Conservation (phyloP, 2,797 vertebrate species). For the Cyclura pinguis region DNA sequence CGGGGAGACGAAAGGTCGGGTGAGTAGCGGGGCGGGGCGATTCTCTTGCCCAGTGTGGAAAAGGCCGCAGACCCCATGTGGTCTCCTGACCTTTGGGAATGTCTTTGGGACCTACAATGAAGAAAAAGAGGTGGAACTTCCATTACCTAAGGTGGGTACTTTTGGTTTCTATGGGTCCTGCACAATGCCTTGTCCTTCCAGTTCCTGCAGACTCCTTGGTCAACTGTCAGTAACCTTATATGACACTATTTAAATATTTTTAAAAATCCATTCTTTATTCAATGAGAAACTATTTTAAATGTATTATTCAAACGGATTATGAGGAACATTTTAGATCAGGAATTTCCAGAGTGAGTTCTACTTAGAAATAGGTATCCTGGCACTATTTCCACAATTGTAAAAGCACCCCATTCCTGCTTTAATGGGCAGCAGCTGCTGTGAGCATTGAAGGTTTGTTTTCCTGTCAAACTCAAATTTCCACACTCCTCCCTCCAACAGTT, state of each 20-base stretch:
- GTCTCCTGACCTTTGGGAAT: background rate
- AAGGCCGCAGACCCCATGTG: background rate
- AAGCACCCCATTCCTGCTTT: no score
- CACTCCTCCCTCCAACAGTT: no score
- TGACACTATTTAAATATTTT: background rate
- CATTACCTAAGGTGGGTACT: background rate
- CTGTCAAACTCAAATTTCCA: no score
- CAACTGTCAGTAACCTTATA: background rate
- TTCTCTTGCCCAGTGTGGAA: no score
- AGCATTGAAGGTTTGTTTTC: no score
- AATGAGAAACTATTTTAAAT: background rate
- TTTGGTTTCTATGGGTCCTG: background rate
- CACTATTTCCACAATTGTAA: no score
- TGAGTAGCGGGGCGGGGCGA: no score
- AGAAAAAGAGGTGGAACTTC: background rate
- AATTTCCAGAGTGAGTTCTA: background rate
- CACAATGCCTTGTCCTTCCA: background rate
- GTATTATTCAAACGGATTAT: background rate
- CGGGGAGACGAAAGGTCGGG: no score
- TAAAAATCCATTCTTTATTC: conserved; percentile 24
- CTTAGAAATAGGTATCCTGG: background rate
- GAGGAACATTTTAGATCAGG: background rate
- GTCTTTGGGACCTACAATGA: background rate
- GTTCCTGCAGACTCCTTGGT: background rate
- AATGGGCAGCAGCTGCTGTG: no score